Evolutionary conservation across 2,888 invertebrate species (phyloP).

Genomic region (Polydrusus cervinus): DNA sequence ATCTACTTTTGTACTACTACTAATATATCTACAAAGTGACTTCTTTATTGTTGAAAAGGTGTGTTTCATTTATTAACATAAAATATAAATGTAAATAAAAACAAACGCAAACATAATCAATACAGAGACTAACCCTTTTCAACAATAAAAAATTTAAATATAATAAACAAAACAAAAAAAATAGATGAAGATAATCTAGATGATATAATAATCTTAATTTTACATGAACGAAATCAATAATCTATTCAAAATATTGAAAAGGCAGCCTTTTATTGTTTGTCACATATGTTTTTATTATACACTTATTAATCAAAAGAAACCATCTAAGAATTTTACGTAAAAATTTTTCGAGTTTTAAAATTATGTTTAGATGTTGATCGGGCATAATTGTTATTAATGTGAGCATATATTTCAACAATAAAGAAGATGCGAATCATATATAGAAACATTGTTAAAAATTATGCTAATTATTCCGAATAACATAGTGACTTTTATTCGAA

Average conservation of each 20-base stretch:
- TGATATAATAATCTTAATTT: background rate
- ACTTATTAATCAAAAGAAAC: background rate
- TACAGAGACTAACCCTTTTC: slow-evolving; percentile 54
- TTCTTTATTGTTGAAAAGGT: slow-evolving; percentile 57
- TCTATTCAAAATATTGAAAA: slow-evolving; percentile 31
- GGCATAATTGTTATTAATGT: background rate
- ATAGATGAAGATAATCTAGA: slow-evolving; percentile 17
- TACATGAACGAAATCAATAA: background rate
- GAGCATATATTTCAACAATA: slow-evolving; percentile 48
- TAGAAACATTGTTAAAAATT: slow-evolving; percentile 24
- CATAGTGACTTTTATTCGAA: too few species aligned
- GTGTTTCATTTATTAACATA: slow-evolving; percentile 22
- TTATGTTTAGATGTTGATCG: too few species aligned
- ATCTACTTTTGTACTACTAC: too few species aligned
- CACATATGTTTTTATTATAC: slow-evolving; percentile 17
- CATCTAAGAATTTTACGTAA: too few species aligned
- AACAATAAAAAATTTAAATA: slow-evolving; percentile 50
- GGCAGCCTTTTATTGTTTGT: slow-evolving; percentile 44
- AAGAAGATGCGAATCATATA: slow-evolving; percentile 38
- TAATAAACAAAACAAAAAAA: slow-evolving; percentile 5
- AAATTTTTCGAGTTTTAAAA: too few species aligned
- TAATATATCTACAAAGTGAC: slow-evolving; percentile 8
- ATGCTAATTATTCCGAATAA: background rate
- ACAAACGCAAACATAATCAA: slow-evolving; percentile 31
- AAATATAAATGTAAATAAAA: background rate